Percentiles rank a stretch among this genome's conserved stretches.
These are phyloP conservation scores for Bubo bubo DNA, from an alignment of 2,113 vertebrate species.

Conservation along the genomic window DNA sequence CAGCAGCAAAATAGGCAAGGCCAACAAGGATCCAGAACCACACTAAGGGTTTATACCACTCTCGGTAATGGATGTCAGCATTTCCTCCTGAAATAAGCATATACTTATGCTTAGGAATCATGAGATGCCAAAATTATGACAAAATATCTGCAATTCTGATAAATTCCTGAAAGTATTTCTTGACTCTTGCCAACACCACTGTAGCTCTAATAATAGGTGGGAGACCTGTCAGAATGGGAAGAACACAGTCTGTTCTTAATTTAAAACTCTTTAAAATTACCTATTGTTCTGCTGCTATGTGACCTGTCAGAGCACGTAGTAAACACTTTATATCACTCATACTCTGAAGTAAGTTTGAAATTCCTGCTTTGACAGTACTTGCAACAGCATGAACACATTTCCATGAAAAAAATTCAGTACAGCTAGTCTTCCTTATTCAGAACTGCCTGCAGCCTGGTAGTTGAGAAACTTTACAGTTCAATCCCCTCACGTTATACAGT, in stretches of 20 bases:
- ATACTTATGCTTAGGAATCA: not conserved
- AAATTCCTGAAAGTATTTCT: not conserved
- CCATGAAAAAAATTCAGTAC: not conserved
- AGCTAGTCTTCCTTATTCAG: not conserved
- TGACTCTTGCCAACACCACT: not conserved
- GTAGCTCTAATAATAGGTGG: not conserved
- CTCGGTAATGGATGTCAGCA: conserved; percentile 84
- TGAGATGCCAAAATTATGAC: not conserved
- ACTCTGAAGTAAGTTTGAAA: not conserved
- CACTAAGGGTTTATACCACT: conserved; percentile 94
- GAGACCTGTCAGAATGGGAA: not conserved
- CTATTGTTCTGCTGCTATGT: not conserved
- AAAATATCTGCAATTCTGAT: not conserved
- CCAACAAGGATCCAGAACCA: conserved; percentile 98
- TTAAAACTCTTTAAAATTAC: not conserved
- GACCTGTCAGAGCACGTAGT: not conserved
- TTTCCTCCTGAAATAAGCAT: conserved; percentile 85
- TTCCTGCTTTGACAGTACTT: not conserved
- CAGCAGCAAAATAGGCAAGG: conserved; percentile 93
- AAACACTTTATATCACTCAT: not conserved
- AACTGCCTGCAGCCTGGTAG: not conserved
- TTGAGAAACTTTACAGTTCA: not conserved
- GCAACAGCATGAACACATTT: not conserved
- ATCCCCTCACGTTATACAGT: not conserved
- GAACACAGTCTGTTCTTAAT: not conserved